Conservation (phyloP, 2,888 invertebrate genomes). For the Thecocarcelia acutangulata region DNA sequence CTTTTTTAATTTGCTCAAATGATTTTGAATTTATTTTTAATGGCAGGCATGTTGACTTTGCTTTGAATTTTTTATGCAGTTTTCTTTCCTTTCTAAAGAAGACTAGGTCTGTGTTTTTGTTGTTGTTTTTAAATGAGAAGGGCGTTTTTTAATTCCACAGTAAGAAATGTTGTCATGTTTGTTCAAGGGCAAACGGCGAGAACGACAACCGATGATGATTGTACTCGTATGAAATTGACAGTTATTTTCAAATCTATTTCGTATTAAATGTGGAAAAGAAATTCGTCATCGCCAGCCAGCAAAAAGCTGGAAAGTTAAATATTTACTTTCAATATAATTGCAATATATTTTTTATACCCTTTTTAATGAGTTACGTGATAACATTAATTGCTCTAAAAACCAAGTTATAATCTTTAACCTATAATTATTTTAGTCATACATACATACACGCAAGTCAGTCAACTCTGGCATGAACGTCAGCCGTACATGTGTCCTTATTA, state of each 20-base stretch:
- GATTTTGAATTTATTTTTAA: slow-evolving; percentile 20
- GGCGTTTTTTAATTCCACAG: slow-evolving; percentile 31
- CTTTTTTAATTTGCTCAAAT: slow-evolving; percentile 41
- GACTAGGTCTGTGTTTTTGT: no score
- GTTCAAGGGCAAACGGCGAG: slow-evolving; percentile 25
- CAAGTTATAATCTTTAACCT: slow-evolving; percentile 51
- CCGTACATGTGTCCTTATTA: slow-evolving; percentile 33
- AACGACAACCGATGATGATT: slow-evolving; percentile 15
- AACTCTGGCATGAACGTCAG: slow-evolving; percentile 1
- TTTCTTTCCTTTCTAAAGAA: not conserved
- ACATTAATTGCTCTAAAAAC: slow-evolving; percentile 24
- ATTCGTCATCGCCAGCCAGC: slow-evolving; percentile 1
- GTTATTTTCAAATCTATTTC: slow-evolving; percentile 64
- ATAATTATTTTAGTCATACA: slow-evolving; percentile 59
- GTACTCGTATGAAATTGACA: slow-evolving; percentile 49
- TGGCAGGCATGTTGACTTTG: slow-evolving; percentile 52
- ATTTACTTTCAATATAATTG: not conserved
- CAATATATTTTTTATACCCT: not conserved
- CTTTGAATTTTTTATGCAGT: slow-evolving; percentile 21
- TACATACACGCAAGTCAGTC: not conserved
- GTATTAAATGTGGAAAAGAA: slow-evolving; percentile 40
- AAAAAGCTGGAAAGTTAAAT: slow-evolving; percentile 6
- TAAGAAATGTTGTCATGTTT: slow-evolving; percentile 7
- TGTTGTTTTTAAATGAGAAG: slow-evolving; percentile 21
- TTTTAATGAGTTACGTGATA: slow-evolving; percentile 39